Evolutionary conservation across 1,140 invertebrate genomes (phyloP).

Genomic region (Lysiphlebus fabarum): DNA sequence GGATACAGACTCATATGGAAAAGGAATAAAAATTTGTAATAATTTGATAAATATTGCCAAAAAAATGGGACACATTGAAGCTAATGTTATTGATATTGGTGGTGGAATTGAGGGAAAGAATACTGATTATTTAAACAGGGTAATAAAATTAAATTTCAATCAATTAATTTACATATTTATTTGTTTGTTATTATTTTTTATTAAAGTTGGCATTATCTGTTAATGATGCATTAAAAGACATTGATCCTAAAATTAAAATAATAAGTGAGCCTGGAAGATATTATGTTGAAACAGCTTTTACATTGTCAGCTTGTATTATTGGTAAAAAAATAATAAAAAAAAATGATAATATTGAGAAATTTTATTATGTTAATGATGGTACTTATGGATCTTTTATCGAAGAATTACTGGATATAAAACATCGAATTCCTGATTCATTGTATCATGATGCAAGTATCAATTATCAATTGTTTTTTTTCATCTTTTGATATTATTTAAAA

Average conservation of each 20-base stretch:
- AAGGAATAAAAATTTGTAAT: slow-evolving; percentile 50
- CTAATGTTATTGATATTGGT: slow-evolving; percentile 77
- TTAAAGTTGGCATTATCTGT: slow-evolving; percentile 36
- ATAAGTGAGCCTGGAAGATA: slow-evolving; percentile 73
- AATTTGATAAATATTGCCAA: slow-evolving; percentile 67
- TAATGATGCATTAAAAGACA: slow-evolving; percentile 58
- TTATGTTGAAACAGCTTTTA: slow-evolving; percentile 67
- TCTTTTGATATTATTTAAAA: no score
- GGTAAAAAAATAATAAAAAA: slow-evolving; percentile 57
- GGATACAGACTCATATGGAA: no score
- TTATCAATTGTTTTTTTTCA: no score
- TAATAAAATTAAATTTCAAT: slow-evolving; percentile 41
- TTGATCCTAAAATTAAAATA: slow-evolving; percentile 63
- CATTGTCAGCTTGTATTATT: slow-evolving; percentile 62
- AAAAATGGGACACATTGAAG: slow-evolving; percentile 64
- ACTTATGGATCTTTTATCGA: slow-evolving; percentile 69
- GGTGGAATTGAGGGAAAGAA: slow-evolving; percentile 80
- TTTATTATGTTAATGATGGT: slow-evolving; percentile 72
- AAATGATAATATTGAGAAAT: slow-evolving; percentile 40
- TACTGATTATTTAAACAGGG: slow-evolving; percentile 46
- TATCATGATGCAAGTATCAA: slow-evolving; percentile 48
- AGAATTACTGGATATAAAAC: slow-evolving; percentile 36
- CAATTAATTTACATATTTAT: no score
- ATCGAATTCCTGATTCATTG: slow-evolving; percentile 43
- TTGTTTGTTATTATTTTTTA: no score